phyloP scores from a whole-genome alignment of 2,113 vertebrate species.

The Brienomyrus longianalis region DNA sequence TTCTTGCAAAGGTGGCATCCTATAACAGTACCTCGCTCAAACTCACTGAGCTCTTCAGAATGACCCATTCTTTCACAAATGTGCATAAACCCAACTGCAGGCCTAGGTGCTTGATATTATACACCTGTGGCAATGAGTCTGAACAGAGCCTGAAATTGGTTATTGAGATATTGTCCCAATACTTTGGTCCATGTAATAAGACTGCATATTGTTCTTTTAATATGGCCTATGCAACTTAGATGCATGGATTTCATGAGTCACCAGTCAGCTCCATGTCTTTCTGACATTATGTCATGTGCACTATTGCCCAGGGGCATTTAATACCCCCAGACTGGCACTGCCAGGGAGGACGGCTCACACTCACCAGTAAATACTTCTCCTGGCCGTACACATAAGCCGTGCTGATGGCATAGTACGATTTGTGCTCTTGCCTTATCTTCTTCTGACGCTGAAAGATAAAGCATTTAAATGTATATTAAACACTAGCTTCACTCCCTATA shows the following conservation, averaged over 20 bases:
- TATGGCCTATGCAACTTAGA: not conserved
- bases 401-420: slow-evolving; percentile 90
- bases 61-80: not conserved
- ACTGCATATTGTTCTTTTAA: not conserved
- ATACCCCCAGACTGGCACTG: not conserved
- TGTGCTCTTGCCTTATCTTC: slow-evolving; percentile 83
- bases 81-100: not conserved
- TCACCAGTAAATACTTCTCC: slow-evolving; percentile 96
- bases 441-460: slow-evolving; percentile 49
- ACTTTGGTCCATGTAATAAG: not conserved
- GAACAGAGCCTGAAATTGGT: not conserved
- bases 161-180: not conserved
- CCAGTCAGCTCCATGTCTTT: not conserved
- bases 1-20: not conserved
- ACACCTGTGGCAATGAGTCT: not conserved
- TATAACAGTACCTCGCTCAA: not conserved
- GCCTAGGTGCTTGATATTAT: not conserved
- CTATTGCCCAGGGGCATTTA: not conserved
- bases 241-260: not conserved
- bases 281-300: not conserved
- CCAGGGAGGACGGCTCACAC: slow-evolving; percentile 23
- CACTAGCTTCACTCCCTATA: not conserved
- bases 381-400: slow-evolving; percentile 95
- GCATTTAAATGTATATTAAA: not conserved
- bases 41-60: not conserved